Conservation (phyloP, 2,113 vertebrate species). For the Cyprinus carpio region DNA sequence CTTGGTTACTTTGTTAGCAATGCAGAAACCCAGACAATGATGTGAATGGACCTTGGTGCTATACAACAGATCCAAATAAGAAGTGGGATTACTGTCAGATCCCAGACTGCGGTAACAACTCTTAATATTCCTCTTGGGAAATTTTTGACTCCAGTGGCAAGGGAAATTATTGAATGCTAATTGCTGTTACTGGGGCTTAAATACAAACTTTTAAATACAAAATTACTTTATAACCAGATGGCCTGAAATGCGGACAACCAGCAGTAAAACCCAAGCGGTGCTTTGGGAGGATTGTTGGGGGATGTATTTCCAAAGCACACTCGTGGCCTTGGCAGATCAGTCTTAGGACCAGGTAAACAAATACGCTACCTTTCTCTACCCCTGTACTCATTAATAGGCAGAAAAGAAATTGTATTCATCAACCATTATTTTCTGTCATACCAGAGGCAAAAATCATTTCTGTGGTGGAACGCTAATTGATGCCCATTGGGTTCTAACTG, state of each 20-base stretch:
- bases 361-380: not conserved
- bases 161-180: not conserved
- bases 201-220: not conserved
- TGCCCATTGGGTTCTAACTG: conserved; percentile 90
- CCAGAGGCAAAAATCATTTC: conserved; percentile 76
- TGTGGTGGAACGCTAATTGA: conserved; percentile 92
- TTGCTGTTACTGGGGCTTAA: not conserved
- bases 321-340: conserved; percentile 99
- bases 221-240: conserved; percentile 51
- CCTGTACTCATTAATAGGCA: not conserved
- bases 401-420: not conserved
- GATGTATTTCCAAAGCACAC: conserved; percentile 85
- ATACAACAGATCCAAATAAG: conserved; percentile 81
- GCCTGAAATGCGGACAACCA: conserved; percentile 81
- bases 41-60: conserved; percentile 94
- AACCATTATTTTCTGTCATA: conserved; percentile 55
- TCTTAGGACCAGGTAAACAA: conserved; percentile 81
- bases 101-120: conserved; percentile 80
- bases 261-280: conserved; percentile 80
- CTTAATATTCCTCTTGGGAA: not conserved
- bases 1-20: conserved; percentile 71
- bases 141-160: not conserved
- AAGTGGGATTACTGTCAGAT: conserved; percentile 92
- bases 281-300: conserved; percentile 88
- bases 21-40: conserved; percentile 94